Percentiles rank a stretch among this genome's conserved stretches.
phyloP scores from a whole-genome alignment of 2,113 vertebrate species.

The Lepidothrix coronata region DNA sequence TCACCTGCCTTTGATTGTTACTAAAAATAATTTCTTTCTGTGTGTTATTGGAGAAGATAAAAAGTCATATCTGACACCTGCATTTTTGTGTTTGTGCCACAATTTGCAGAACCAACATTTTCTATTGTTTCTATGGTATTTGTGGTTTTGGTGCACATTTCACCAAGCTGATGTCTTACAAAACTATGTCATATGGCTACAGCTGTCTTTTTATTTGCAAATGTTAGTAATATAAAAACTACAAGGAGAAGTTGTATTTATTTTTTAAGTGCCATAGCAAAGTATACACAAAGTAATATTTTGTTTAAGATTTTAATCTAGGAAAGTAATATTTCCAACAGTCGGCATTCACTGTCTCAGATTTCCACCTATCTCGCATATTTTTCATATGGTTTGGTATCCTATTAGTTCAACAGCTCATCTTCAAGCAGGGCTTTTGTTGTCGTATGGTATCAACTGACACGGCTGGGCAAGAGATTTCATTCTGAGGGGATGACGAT shows the following conservation, averaged over 20 bases:
- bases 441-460: not conserved
- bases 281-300: not conserved
- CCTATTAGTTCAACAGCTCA: not conserved
- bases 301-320: not conserved
- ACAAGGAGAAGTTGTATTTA: not conserved
- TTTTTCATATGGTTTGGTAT: not conserved
- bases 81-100: not conserved
- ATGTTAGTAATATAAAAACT: not conserved
- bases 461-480: not conserved
- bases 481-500: rapidly evolving
- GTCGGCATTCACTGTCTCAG: not conserved
- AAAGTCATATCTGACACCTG: not conserved
- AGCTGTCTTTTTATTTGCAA: not conserved
- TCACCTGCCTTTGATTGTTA: slow-evolving; percentile 19
- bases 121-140: not conserved
- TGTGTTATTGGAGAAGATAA: not conserved
- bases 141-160: not conserved
- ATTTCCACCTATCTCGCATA: not conserved
- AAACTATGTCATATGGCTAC: not conserved
- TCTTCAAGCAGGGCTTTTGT: not conserved
- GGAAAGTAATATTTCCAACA: not conserved
- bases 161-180: not conserved
- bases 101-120: not conserved
- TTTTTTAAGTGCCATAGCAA: not conserved
- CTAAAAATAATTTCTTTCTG: slow-evolving; percentile 22